Evolutionary conservation across 2,888 invertebrate genomes (phyloP).

Genomic region (Cosmia pyralina): DNA sequence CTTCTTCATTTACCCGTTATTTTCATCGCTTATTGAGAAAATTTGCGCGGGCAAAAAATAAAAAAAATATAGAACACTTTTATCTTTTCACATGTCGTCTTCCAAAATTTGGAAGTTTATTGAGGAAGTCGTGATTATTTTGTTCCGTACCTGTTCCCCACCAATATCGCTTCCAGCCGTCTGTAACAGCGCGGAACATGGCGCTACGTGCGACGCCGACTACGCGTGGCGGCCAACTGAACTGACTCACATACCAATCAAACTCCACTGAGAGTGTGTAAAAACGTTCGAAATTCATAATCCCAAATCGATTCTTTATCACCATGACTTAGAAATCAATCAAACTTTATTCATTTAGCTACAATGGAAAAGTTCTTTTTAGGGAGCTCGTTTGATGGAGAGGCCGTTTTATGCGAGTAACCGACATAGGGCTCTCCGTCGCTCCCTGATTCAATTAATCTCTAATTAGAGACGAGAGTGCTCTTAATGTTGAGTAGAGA

Average conservation of each 20-base stretch:
- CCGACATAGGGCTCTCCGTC: conserved; percentile 80
- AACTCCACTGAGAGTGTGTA: conserved; percentile 65
- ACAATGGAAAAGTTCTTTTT: conserved; percentile 61
- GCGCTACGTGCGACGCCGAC: conserved; percentile 82
- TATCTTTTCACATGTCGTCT: conserved; percentile 64
- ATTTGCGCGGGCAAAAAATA: conserved; percentile 1
- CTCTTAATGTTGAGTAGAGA: conserved; percentile 86
- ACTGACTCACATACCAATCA: conserved; percentile 74
- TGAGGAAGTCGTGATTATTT: conserved; percentile 82
- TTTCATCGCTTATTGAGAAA: conserved; percentile 24
- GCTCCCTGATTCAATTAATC: conserved; percentile 87
- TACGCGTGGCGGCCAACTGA: conserved; percentile 85
- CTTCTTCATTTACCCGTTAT: conserved; percentile 42
- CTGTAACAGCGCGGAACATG: conserved; percentile 87
- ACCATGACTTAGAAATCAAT: conserved; percentile 43
- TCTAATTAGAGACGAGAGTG: conserved; percentile 88
- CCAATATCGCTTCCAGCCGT: conserved; percentile 88
- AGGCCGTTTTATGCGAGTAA: conserved; percentile 71
- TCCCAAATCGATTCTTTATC: conserved; percentile 55
- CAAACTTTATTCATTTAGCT: conserved; percentile 42
- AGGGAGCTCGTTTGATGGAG: conserved; percentile 60
- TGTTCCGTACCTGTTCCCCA: conserved; percentile 89
- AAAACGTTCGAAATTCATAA: conserved; percentile 71
- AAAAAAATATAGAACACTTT: conserved; percentile 28
- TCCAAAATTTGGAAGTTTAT: conserved; percentile 73